These are phyloP conservation scores for Neoitamus cyanurus DNA, from an alignment of 2,888 invertebrate genomes.

Conservation along the genomic window DNA sequence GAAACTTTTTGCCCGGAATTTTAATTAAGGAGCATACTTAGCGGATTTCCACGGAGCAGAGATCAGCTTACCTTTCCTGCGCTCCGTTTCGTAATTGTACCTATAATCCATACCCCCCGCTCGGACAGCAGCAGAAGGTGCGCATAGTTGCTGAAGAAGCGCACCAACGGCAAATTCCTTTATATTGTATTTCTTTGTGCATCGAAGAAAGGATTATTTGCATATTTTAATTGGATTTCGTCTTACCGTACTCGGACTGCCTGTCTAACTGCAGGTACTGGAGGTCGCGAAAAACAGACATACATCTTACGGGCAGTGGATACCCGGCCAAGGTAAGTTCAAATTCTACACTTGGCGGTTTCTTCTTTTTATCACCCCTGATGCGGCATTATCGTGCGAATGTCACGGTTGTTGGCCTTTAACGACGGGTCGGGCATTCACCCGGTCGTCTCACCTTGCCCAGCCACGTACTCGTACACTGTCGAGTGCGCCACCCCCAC, in stretches of 20 bases:
- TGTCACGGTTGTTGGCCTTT: neutral
- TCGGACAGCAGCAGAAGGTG: neutral
- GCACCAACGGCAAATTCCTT: neutral
- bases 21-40: neutral
- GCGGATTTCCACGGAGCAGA: neutral
- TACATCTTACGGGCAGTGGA: neutral
- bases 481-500: neutral
- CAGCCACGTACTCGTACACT: neutral
- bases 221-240: conserved; percentile 42
- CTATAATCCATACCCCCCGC: neutral
- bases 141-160: neutral
- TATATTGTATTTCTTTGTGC: conserved; percentile 29
- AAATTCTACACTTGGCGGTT: neutral
- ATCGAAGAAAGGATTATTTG: conserved; percentile 38
- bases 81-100: neutral
- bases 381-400: neutral
- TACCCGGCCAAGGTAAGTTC: neutral
- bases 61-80: neutral
- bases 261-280: too few relatives aligned
- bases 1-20: neutral
- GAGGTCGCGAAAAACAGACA: neutral
- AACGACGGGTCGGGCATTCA: neutral
- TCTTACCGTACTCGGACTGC: neutral
- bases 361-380: neutral
- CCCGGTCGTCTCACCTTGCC: neutral